These are phyloP conservation scores for Gortyna flavago DNA, from an alignment of 2,888 invertebrate species.

Conservation along the genomic window DNA sequence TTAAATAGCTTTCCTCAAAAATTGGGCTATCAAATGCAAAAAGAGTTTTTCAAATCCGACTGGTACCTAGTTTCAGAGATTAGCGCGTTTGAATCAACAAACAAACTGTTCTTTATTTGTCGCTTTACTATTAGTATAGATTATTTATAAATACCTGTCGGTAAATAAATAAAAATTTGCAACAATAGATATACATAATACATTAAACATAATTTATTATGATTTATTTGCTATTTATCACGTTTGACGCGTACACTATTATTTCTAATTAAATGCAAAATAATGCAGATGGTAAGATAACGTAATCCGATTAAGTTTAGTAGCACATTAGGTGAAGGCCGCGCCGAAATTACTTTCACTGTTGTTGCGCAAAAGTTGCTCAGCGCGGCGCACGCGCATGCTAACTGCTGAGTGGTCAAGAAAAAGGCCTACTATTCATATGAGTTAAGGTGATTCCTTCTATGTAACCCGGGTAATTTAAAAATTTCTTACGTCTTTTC, in stretches of 20 bases:
- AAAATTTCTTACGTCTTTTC: background rate
- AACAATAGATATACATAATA: background rate
- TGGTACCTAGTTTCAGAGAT: background rate
- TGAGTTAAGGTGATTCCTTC: background rate
- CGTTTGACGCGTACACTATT: background rate
- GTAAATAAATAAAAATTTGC: background rate
- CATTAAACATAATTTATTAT: background rate
- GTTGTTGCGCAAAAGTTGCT: conserved; percentile 73
- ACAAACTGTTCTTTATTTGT: background rate
- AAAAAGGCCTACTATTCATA: conserved; percentile 34
- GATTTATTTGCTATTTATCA: background rate
- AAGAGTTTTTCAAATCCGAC: background rate
- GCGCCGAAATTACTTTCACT: conserved; percentile 82
- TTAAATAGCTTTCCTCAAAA: background rate
- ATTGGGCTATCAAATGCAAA: background rate
- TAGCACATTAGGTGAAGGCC: conserved; percentile 83
- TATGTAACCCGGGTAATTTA: too few species aligned
- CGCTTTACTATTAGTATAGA: background rate
- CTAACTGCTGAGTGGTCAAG: conserved; percentile 33
- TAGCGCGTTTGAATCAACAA: background rate
- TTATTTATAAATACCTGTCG: background rate
- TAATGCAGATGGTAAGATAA: conserved; percentile 65
- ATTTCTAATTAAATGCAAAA: conserved; percentile 36
- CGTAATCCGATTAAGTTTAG: conserved; percentile 68
- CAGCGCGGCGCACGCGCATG: conserved; percentile 54